Evolutionary conservation across 2,888 invertebrate genomes (phyloP), one percentile per base, ranked within the genome.

Genomic region (Philereme vetulata): DNA sequence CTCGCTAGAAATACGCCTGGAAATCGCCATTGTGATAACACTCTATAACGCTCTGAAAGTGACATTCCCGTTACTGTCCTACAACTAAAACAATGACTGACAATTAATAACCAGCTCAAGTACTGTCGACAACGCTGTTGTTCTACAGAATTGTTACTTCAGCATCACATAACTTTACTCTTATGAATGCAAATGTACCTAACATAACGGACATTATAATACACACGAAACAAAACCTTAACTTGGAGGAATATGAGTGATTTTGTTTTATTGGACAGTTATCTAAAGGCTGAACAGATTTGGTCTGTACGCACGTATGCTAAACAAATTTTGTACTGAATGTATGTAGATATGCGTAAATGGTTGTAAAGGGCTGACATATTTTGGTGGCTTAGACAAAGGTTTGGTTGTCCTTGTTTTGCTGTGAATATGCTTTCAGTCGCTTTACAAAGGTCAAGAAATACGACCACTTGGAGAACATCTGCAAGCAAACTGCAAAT

Each of bases 161-260:
- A 62, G 43, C 53, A 52, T 65, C 68, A 60, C 65, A 60, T 64
- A 56, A 61, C 61, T 21, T 21, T 64, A 62, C 62, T 54, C 65
- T 51, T 66, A 65, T 67, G 67, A 68, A 70, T 70, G 58, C 61
- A 65, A 70, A 72, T 45, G 60, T 48, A 61, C 21, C 21, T 45
- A 50, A 40, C 56, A 59, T 62, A 63, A 59, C 58, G 44, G 58
- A 54, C 51, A 44, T 51, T 5, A 40, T 8, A 4, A 5, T 8
- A 35, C 38, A 48, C 21, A 4, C 52, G 9, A 64, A 57, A 57
- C 35, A 51, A 49, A 47, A 49, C 34, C 53, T 35, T 64, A 55
- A 36, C 4, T 34, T 5, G 36, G n/a, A 32, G 4, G 8, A 5
- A 51, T 60, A 60, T 5, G 50, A n/a, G 10, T 42, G 35, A 21